Evolutionary conservation across 2,113 vertebrate species (phyloP).

Genomic region (Syngnathus scovelli): DNA sequence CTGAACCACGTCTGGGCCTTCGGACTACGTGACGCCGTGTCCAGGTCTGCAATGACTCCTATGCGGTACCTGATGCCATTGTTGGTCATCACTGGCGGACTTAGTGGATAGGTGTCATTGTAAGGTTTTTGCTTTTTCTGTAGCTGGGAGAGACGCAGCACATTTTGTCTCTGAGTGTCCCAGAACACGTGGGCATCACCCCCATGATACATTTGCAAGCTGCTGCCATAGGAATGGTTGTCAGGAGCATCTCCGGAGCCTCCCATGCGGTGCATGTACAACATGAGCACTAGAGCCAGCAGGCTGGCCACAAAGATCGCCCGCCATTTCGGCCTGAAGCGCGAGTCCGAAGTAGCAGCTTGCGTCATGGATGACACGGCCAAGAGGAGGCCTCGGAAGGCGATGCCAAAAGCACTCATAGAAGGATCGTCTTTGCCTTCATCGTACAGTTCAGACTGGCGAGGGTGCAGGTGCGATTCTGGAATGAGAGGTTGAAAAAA

Average conservation of each 20-base stretch:
- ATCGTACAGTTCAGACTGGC: constrained; percentile 59
- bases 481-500: not conserved
- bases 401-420: constrained; percentile 78
- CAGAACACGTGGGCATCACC: constrained; percentile 15
- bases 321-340: constrained; percentile 84
- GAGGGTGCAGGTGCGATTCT: not conserved
- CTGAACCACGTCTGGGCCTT: constrained; percentile 87
- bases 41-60: constrained; percentile 82
- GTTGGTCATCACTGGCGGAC: constrained; percentile 71
- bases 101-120: constrained; percentile 87
- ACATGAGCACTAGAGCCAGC: constrained; percentile 67
- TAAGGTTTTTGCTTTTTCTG: constrained; percentile 54
- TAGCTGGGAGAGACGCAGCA: not conserved
- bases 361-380: constrained; percentile 80
- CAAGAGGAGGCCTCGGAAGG: constrained; percentile 72
- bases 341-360: constrained; percentile 73
- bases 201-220: constrained; percentile 23
- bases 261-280: constrained; percentile 73
- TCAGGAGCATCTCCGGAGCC: constrained; percentile 17
- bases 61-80: constrained; percentile 81
- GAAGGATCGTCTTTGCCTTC: constrained; percentile 72
- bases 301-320: constrained; percentile 71
- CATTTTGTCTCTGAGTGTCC: not conserved
- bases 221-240: constrained; percentile 33
- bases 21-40: constrained; percentile 73